Conservation (phyloP, 2,888 invertebrate genomes). For the Platycnemis pennipes region DNA sequence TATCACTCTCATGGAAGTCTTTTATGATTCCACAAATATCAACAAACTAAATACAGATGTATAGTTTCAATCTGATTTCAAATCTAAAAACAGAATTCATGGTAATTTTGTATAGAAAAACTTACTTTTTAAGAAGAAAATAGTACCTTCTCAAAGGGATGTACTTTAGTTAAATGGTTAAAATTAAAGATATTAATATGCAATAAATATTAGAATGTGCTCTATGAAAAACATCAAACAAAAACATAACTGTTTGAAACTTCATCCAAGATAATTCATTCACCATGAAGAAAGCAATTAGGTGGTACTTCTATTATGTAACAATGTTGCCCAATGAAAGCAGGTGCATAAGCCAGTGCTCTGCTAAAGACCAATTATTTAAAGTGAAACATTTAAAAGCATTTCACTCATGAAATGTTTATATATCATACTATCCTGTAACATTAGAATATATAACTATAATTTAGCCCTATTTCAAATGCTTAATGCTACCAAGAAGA, state of each 20-base stretch:
- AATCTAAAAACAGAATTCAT: too few species aligned
- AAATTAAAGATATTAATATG: neutral
- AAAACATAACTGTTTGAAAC: neutral
- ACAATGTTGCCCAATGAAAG: slow-evolving; percentile 38
- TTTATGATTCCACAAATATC: too few species aligned
- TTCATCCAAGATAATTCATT: neutral
- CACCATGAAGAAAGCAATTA: neutral
- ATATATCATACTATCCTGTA: neutral
- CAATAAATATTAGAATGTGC: neutral
- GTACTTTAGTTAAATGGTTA: too few species aligned
- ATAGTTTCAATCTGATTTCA: too few species aligned
- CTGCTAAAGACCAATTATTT: neutral
- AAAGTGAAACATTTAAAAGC: neutral
- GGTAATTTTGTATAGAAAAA: too few species aligned
- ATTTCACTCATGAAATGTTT: neutral
- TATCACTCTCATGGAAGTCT: too few species aligned
- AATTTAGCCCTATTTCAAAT: neutral
- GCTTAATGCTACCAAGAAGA: neutral
- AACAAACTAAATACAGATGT: too few species aligned
- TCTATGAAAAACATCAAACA: neutral
- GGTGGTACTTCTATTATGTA: neutral
- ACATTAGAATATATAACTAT: neutral
- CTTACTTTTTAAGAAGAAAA: neutral
- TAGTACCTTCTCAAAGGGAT: too few species aligned
- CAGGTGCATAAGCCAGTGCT: slow-evolving; percentile 58